Percentiles rank a stretch among this genome's conserved stretches.
phyloP scores from a whole-genome alignment of 2,888 invertebrate genomes.

The Nephrotoma flavescens region DNA sequence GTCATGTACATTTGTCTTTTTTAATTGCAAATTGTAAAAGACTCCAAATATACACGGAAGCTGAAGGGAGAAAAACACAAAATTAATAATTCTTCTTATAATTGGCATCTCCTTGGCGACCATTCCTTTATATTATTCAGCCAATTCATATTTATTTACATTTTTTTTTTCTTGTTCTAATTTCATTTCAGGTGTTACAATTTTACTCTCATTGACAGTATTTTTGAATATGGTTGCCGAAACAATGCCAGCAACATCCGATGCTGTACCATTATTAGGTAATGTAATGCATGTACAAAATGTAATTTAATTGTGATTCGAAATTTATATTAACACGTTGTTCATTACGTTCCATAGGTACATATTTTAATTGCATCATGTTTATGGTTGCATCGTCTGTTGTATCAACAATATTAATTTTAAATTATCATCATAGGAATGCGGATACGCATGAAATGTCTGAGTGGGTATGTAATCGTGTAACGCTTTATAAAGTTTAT shows the following conservation, averaged over 20 bases:
- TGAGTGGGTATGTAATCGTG: conserved; percentile 69
- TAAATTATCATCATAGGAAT: conserved; percentile 96
- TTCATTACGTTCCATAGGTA: conserved; percentile 43
- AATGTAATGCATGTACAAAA: not conserved
- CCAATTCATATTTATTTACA: not conserved
- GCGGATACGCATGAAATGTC: conserved; percentile 96
- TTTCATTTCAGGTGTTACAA: conserved; percentile 67
- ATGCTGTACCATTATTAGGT: conserved; percentile 79
- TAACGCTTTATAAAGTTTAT: not conserved
- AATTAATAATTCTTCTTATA: not conserved
- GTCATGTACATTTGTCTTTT: not conserved
- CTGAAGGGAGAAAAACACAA: not conserved
- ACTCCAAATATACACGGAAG: not conserved
- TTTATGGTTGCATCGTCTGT: conserved; percentile 99
- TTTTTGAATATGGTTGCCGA: conserved; percentile 97
- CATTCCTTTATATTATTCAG: not conserved
- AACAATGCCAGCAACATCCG: conserved; percentile 96
- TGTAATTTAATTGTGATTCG: not conserved
- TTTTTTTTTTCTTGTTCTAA: not conserved
- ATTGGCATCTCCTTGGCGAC: not conserved
- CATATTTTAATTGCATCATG: conserved; percentile 99
- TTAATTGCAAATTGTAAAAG: not conserved
- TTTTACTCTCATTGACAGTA: conserved; percentile 92
- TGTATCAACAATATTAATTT: conserved; percentile 92
- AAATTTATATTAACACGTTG: not conserved